These are phyloP conservation scores for Alloscopus bannaensis DNA, from an alignment of 2,888 invertebrate species.

Conservation along the genomic window DNA sequence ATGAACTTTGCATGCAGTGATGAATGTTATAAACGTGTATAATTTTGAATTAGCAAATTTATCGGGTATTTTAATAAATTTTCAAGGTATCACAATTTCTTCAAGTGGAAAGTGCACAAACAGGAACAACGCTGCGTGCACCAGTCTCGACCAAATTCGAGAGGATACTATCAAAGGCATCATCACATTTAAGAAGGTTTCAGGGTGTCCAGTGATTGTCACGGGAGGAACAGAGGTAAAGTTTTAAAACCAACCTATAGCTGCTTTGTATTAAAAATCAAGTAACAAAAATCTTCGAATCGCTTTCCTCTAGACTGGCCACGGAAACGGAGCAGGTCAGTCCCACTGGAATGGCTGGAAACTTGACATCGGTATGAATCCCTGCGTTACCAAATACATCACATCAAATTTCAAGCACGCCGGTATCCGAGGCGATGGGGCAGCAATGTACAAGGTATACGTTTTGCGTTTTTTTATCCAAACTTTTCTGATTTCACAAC, in stretches of 20 bases:
- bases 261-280: background rate
- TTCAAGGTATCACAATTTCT: constrained; percentile 61
- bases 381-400: constrained; percentile 66
- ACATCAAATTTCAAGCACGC: constrained; percentile 54
- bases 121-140: constrained; percentile 66
- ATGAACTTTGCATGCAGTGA: background rate
- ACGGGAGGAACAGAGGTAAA: constrained; percentile 70
- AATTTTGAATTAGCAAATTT: background rate
- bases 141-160: constrained; percentile 65
- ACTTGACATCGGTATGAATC: constrained; percentile 64
- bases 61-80: no score
- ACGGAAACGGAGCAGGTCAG: constrained; percentile 63
- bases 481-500: background rate
- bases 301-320: constrained; percentile 55
- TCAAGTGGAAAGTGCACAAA: constrained; percentile 69
- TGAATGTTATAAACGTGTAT: background rate
- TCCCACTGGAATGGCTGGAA: constrained; percentile 71
- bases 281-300: no score
- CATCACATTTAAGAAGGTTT: constrained; percentile 59
- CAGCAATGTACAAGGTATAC: constrained; percentile 57
- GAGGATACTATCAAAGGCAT: constrained; percentile 62
- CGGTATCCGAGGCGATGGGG: constrained; percentile 66
- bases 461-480: no score
- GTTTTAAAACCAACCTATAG: background rate
- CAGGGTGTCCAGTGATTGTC: constrained; percentile 68